phyloP scores from a whole-genome alignment of 1,140 invertebrate species.

The Zaprionus tsacasi region DNA sequence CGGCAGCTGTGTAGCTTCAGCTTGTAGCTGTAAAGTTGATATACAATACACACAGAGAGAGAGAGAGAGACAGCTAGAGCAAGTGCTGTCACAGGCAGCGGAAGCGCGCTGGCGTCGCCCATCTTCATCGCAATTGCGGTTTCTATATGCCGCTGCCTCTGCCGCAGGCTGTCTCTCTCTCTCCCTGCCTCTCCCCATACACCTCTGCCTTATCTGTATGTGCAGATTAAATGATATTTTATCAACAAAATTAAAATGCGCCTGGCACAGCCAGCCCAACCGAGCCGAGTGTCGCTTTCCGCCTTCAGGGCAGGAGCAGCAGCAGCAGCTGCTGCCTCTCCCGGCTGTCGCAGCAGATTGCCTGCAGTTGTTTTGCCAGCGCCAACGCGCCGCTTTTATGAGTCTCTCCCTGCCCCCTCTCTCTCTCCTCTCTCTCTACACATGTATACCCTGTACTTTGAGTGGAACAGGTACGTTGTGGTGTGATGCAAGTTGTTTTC shows the following conservation, averaged over 20 bases:
- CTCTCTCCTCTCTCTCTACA: background rate
- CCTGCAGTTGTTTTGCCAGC: conserved; percentile 28
- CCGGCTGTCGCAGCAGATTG: conserved; percentile 26
- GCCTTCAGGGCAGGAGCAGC: background rate
- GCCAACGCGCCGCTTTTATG: background rate
- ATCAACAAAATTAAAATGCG: conserved; percentile 76
- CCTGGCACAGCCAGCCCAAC: conserved; percentile 3
- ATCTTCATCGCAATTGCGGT: conserved; percentile 44
- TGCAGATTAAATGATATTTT: conserved; percentile 75
- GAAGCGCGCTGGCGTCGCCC: conserved; percentile 28
- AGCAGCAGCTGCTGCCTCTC: conserved; percentile 9
- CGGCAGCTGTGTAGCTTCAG: conserved; percentile 14
- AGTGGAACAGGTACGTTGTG: background rate
- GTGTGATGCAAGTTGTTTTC: background rate
- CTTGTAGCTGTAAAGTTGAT: conserved; percentile 36
- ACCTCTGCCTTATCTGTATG: conserved; percentile 30
- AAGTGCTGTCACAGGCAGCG: conserved; percentile 39
- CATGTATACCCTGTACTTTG: conserved; percentile 1
- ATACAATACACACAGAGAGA: conserved; percentile 28
- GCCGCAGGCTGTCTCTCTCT: background rate
- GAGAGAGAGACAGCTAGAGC: background rate
- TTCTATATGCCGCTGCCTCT: conserved; percentile 13
- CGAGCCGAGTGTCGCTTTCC: background rate
- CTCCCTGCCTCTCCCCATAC: background rate
- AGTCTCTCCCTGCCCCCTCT: background rate